Conservation (phyloP, 2,888 invertebrate genomes). For the Actias luna region DNA sequence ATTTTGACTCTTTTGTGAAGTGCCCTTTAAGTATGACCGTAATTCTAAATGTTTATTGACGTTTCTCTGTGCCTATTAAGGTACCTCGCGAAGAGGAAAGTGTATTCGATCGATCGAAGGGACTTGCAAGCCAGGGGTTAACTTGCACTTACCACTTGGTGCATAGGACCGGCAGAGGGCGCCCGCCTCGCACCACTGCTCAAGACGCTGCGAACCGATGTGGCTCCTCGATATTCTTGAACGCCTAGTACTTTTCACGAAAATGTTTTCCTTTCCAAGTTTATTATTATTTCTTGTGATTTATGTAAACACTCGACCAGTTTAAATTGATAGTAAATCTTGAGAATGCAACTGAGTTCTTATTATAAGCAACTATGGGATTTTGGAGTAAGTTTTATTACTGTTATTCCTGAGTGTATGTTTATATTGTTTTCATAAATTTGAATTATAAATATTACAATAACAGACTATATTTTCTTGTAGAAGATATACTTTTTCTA, state of each 20-base stretch:
- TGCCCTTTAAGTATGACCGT: neutral
- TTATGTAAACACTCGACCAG: constrained; percentile 8
- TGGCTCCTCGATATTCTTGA: constrained; percentile 23
- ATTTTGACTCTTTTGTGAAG: neutral
- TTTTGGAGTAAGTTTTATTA: constrained; percentile 48
- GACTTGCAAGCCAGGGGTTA: constrained; percentile 45
- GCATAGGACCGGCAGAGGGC: constrained; percentile 60
- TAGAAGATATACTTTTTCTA: too few species aligned
- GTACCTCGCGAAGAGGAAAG: constrained; percentile 41
- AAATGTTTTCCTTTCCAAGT: neutral
- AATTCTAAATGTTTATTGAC: neutral
- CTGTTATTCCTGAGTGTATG: too few species aligned
- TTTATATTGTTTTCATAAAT: neutral
- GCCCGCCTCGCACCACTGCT: constrained; percentile 50
- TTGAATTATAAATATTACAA: constrained; percentile 15
- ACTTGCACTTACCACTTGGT: constrained; percentile 71
- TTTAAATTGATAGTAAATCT: constrained; percentile 3
- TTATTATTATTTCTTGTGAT: constrained; percentile 3
- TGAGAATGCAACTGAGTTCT: constrained; percentile 44
- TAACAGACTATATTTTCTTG: too few species aligned
- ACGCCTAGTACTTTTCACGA: constrained; percentile 39
- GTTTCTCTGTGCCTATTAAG: neutral
- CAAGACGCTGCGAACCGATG: constrained; percentile 24
- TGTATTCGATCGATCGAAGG: constrained; percentile 62
- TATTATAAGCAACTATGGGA: constrained; percentile 55